Evolutionary conservation across 2,888 invertebrate species (phyloP), one percentile per base, ranked within the genome.

Genomic region (Calliphora vomitoria): DNA sequence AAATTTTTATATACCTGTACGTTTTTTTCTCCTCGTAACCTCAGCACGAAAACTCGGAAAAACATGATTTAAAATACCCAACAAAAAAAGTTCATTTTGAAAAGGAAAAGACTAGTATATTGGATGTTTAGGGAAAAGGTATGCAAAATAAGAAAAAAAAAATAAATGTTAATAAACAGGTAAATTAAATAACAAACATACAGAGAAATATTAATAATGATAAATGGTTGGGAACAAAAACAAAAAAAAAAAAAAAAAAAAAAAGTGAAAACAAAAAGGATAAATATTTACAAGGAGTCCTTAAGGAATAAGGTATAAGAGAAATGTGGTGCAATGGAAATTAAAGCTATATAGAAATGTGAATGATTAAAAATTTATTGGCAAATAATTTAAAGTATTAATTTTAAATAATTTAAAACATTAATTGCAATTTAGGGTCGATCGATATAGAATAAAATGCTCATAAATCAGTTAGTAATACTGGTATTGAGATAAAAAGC

Each of bases 101-200:
- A 44, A 66, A 31, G 53, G n/a, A 66, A 55, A 18, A 8, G 8
- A 10, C 50, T 50, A n/a, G 13, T 38, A 5, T 76, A n/a, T 25
- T 10, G 35, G 53, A 18, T n/a, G 41, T 35, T 62, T 74, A 44
- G 60, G 50, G 44, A 68, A 68, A 53, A 69, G 18, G 25, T 41
- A 41, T 64, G 25, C 18, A 58, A 75, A 75, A 75, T 13, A 50
- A 71, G 25, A 31, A 64, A 71, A 71, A 18, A 62, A 44, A 31
- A 64, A 71, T 62, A 18, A 62, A 44, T 25, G 53, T 62, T 75
- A 53, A 82, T 62, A 83, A 83, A 69, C 82, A 83, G 62, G 82
- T 76, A 76, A 76, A 83, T 76, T 83, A 76, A 71, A 83, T 71
- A 76, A 69, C 11, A 82, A 58, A 60, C 10, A 69, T 47, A 66